Evolutionary conservation across 2,888 invertebrate genomes (phyloP), one percentile per base, ranked within the genome.

Genomic region (Dryomyza anilis): DNA sequence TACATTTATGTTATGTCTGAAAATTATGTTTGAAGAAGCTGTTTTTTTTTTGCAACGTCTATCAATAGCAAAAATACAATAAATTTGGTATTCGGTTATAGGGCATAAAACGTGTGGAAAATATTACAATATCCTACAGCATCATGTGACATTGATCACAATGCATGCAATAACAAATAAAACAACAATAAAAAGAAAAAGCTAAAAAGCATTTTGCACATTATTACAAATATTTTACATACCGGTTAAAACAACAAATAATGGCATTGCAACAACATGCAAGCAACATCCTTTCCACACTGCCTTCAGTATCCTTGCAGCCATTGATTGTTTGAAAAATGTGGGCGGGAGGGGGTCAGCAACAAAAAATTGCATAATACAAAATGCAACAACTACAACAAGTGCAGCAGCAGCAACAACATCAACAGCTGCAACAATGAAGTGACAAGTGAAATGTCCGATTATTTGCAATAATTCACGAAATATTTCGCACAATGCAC

Each of bases 371-470:
- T 19, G 27, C 57, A 56, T 8, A n/a, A 25, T 25, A 12, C 12
- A 36, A 23, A 50, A 45, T 45, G 25, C 36, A 39, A 36, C 46
- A 48, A 19, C 53, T 25, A 52, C 33, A 10, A 23, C 19, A 12
- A 19, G 16, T 2, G 25, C 53, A 43, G 23, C 46, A 39, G 16
- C 25, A 19, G 16, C 27, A 36, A 48, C 33, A 58, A 55, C 25
- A 45, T 25, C 39, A 48, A 55, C 45, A 50, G 39, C 25, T 45
- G 30, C 39, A 56, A 23, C 50, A 60, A 29, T 65, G 69, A 78
- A 81, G 76, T 81, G 82, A 81, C 81, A 81, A 77, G 78, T 80
- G 81, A 81, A 81, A 81, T 75, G 79, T 78, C 80, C 80, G 80
- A 81, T 80, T 80, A 79, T 78, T 77, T 77, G 74, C 75, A 76